A percentile compares a stretch with the other conserved stretches of the same genome.
phyloP scores from a whole-genome alignment of 1,140 invertebrate genomes.

The Wiebesia pumilae region DNA sequence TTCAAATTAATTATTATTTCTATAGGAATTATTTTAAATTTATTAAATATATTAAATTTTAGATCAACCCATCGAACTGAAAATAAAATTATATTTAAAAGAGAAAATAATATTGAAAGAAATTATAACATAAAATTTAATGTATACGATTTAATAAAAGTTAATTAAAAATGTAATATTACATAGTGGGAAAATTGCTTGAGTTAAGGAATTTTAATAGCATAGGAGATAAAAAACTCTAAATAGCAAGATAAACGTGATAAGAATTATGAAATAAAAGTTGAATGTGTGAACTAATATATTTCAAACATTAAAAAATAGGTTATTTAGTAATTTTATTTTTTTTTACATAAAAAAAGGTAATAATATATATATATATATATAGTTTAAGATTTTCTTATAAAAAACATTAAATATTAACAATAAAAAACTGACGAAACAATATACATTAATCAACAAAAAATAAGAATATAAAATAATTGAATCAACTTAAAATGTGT shows the following conservation, averaged over 20 bases:
- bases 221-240: neutral
- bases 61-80: too few relatives aligned
- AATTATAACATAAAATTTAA: too few relatives aligned
- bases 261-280: neutral
- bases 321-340: neutral
- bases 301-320: neutral
- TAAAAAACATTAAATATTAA: neutral
- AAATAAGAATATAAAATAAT: too few relatives aligned
- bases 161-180: neutral
- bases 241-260: neutral
- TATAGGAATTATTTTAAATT: too few relatives aligned
- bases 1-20: too few relatives aligned
- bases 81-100: too few relatives aligned
- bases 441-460: neutral
- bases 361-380: neutral
- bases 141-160: neutral
- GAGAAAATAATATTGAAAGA: too few relatives aligned
- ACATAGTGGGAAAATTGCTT: neutral
- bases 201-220: neutral
- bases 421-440: neutral
- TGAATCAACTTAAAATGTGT: too few relatives aligned
- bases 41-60: too few relatives aligned
- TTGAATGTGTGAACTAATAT: neutral
- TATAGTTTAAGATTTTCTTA: neutral
- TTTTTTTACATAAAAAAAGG: neutral